These are phyloP conservation scores for Pogonocherus hispidulus DNA, from an alignment of 2,888 invertebrate genomes.

Conservation along the genomic window DNA sequence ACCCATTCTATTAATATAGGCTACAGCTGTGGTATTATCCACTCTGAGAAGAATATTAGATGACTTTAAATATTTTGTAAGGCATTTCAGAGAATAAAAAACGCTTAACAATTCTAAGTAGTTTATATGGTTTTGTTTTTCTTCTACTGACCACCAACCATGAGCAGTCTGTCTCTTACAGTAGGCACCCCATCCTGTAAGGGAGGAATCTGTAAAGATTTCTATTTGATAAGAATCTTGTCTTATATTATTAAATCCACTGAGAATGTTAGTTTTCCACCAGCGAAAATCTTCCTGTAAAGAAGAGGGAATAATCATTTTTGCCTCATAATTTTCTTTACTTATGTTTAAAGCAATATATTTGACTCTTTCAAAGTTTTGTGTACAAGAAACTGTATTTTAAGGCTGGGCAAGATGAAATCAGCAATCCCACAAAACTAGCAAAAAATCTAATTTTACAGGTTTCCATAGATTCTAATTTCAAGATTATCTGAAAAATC, in stretches of 20 bases:
- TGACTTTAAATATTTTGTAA: slow-evolving; percentile 37
- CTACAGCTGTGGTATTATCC: slow-evolving; percentile 48
- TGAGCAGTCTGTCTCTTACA: slow-evolving; percentile 11
- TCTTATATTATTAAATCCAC: slow-evolving; percentile 25
- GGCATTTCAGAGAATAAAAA: slow-evolving; percentile 47
- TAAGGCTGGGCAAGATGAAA: too few species aligned
- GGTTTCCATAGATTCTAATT: too few species aligned
- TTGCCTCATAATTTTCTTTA: slow-evolving; percentile 30
- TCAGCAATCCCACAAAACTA: too few species aligned
- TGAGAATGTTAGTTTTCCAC: slow-evolving; percentile 44
- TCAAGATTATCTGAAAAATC: too few species aligned
- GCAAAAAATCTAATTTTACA: too few species aligned
- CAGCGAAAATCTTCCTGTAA: slow-evolving; percentile 40
- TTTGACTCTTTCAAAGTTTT: too few species aligned
- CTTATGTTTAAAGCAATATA: too few species aligned
- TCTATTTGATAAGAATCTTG: slow-evolving; percentile 17
- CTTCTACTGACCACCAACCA: slow-evolving; percentile 44
- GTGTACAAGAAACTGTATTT: too few species aligned
- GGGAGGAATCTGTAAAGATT: slow-evolving; percentile 49
- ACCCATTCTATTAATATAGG: slow-evolving; percentile 50
- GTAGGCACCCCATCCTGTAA: slow-evolving; percentile 42
- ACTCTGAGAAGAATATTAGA: slow-evolving; percentile 43
- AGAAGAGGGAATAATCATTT: slow-evolving; percentile 15
- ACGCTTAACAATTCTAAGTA: slow-evolving; percentile 51
- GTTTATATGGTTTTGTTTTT: slow-evolving; percentile 6